A percentile compares a stretch with the other conserved stretches of the same genome.
Evolutionary conservation across 2,888 invertebrate genomes (phyloP).

Genomic region (Caenorhabditis becei): DNA sequence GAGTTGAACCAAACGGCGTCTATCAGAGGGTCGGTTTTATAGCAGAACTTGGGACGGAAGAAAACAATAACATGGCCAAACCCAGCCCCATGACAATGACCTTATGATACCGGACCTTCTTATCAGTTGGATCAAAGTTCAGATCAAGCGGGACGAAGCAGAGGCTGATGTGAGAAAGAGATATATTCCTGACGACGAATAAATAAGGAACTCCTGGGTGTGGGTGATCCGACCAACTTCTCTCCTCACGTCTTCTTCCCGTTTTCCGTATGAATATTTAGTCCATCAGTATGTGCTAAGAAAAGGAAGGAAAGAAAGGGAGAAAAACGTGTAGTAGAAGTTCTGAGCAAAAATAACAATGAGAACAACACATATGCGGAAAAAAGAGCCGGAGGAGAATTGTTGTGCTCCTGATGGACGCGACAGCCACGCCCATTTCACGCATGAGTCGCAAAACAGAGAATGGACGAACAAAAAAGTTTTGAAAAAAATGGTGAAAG

Average conservation of each 20-base stretch:
- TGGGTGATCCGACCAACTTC: constrained; percentile 26
- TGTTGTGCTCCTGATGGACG: constrained; percentile 66
- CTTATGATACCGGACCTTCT: constrained; percentile 39
- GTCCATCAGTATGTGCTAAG: constrained; percentile 34
- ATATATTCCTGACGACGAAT: constrained; percentile 30
- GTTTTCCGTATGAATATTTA: constrained; percentile 49
- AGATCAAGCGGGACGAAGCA: constrained; percentile 10
- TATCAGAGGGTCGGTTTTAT: background rate
- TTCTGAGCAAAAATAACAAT: constrained; percentile 61
- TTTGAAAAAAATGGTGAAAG: constrained; percentile 48
- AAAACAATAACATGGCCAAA: constrained; percentile 43
- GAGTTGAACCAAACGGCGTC: background rate
- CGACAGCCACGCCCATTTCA: constrained; percentile 65
- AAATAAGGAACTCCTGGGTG: constrained; percentile 46
- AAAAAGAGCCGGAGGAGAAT: constrained; percentile 56
- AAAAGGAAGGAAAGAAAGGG: constrained; percentile 19
- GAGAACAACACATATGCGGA: constrained; percentile 62
- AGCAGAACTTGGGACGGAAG: constrained; percentile 2
- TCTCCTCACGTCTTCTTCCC: constrained; percentile 29
- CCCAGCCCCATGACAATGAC: constrained; percentile 7
- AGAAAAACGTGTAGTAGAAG: constrained; percentile 45
- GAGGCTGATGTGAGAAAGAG: constrained; percentile 31
- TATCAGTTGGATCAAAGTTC: constrained; percentile 48
- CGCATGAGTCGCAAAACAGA: constrained; percentile 62
- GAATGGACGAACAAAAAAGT: constrained; percentile 56